A percentile compares a stretch with the other conserved stretches of the same genome.
Evolutionary conservation across 2,888 invertebrate genomes (phyloP).

Genomic region (Cantharis lateralis): DNA sequence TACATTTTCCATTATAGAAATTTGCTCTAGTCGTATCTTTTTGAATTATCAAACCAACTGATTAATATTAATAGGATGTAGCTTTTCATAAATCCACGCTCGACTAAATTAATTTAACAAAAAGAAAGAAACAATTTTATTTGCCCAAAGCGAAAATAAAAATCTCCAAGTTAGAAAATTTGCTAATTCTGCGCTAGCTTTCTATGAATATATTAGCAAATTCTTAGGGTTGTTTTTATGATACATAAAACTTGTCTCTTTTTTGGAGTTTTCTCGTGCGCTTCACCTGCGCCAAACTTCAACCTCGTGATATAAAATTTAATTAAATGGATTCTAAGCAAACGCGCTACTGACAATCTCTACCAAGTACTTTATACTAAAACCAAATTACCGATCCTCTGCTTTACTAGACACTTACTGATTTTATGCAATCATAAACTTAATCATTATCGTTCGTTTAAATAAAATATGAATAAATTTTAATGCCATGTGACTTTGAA

Average conservation of each 20-base stretch:
- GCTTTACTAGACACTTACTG: conserved; percentile 20
- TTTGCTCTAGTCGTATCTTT: neutral
- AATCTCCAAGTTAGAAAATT: conserved; percentile 9
- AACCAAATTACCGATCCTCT: conserved; percentile 22
- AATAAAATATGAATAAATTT: conserved; percentile 15
- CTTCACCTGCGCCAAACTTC: conserved; percentile 36
- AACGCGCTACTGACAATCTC: conserved; percentile 23
- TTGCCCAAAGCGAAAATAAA: conserved; percentile 8
- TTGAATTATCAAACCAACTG: conserved; percentile 5
- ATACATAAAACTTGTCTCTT: conserved; percentile 17
- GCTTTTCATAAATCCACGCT: neutral
- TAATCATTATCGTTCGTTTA: conserved; percentile 16
- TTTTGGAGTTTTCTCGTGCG: conserved; percentile 7
- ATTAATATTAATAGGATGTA: conserved; percentile 13
- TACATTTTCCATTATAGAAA: neutral
- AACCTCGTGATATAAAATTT: conserved; percentile 39
- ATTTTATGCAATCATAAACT: conserved; percentile 24
- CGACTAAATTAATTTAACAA: conserved; percentile 7
- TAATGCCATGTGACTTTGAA: neutral
- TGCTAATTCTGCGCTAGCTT: conserved; percentile 16
- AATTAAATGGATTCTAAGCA: conserved; percentile 38
- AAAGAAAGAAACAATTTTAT: conserved; percentile 8
- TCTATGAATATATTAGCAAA: conserved; percentile 27
- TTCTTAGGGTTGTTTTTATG: conserved; percentile 22
- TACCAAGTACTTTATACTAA: conserved; percentile 18